A percentile compares a stretch with the other conserved stretches of the same genome.
Evolutionary conservation across 2,797 vertebrate genomes (phyloP).

Genomic region (Platalea minor): DNA sequence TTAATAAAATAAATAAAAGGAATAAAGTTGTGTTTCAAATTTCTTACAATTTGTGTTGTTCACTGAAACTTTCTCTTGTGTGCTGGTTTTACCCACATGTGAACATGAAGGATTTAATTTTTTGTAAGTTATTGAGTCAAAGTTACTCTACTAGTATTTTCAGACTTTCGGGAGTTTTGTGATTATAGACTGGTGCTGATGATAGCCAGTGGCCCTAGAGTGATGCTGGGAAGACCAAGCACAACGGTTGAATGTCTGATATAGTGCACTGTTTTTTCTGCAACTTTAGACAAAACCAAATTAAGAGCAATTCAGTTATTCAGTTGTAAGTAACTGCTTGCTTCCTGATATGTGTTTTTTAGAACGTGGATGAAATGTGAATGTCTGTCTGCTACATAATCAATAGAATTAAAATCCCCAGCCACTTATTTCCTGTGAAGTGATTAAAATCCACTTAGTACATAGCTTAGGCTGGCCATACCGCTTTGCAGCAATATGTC

Average conservation of each 20-base stretch:
- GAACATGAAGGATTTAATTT: not conserved
- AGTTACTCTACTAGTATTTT: not conserved
- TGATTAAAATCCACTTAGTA: constrained; percentile 49
- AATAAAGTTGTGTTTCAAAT: not conserved
- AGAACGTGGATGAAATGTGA: constrained; percentile 6
- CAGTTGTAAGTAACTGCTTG: not conserved
- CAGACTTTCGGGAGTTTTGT: not conserved
- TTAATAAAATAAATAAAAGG: not conserved
- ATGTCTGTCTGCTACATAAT: not conserved
- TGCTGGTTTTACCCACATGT: not conserved
- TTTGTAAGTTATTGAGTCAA: not conserved
- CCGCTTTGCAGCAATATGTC: not conserved
- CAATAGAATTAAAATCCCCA: constrained; percentile 43
- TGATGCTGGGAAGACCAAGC: not conserved
- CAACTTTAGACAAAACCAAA: not conserved
- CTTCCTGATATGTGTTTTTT: not conserved
- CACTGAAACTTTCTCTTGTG: not conserved
- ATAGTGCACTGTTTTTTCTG: not conserved
- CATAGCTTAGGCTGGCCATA: not conserved
- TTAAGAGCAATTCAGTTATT: not conserved
- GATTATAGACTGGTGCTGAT: not conserved
- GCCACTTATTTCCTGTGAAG: constrained; percentile 35
- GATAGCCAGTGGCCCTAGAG: not conserved
- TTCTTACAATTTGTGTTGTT: not conserved
- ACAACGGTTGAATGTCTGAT: not conserved